Evolutionary conservation across 2,113 vertebrate species (phyloP).

Genomic region (Nymphicus hollandicus): DNA sequence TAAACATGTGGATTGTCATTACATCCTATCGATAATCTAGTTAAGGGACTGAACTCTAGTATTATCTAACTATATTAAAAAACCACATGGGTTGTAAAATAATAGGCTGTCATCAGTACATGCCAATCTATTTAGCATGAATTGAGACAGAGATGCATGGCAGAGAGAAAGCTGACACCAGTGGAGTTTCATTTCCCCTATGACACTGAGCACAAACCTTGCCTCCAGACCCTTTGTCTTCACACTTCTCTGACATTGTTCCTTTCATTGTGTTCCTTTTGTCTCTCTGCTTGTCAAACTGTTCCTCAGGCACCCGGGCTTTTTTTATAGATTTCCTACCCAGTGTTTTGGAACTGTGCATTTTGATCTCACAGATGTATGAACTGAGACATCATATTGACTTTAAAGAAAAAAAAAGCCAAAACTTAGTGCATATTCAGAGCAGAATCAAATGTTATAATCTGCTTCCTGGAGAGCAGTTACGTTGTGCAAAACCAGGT

Average conservation of each 20-base stretch:
- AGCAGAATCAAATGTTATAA: not conserved
- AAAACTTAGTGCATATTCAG: not conserved
- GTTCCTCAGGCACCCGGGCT: constrained; percentile 31
- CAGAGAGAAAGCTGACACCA: constrained; percentile 32
- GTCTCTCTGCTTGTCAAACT: constrained; percentile 26
- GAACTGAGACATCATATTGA: not conserved
- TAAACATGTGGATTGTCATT: not conserved
- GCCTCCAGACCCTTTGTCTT: constrained; percentile 54
- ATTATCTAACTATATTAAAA: not conserved
- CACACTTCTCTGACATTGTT: constrained; percentile 55
- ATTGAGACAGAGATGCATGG: constrained; percentile 42
- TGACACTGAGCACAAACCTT: constrained; percentile 36
- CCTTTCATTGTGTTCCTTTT: constrained; percentile 34
- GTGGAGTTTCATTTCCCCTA: constrained; percentile 42
- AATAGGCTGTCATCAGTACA: constrained; percentile 26
- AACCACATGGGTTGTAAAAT: not conserved
- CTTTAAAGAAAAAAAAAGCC: not conserved
- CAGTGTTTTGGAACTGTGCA: not conserved
- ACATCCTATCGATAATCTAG: not conserved
- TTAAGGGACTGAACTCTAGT: not conserved
- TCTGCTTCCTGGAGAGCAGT: not conserved
- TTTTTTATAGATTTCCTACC: constrained; percentile 28
- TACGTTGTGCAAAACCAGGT: not conserved
- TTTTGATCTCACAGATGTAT: constrained; percentile 36
- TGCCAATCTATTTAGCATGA: constrained; percentile 54